A percentile compares a stretch with the other conserved stretches of the same genome.
Evolutionary conservation across 2,888 invertebrate genomes (phyloP).

Genomic region (Rotaria macrura): DNA sequence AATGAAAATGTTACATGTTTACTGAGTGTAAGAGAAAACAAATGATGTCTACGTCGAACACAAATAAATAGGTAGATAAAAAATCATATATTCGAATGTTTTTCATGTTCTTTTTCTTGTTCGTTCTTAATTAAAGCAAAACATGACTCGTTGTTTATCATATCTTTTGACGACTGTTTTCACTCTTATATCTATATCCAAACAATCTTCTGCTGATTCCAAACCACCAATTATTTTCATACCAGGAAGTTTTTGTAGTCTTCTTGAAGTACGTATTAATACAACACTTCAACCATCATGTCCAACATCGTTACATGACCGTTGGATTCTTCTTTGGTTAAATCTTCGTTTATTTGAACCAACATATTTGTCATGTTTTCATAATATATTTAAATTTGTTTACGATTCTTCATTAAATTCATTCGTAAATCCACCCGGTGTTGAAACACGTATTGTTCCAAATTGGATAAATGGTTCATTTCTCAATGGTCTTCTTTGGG

Average conservation of each 20-base stretch:
- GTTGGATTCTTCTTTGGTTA: neutral
- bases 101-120: no score
- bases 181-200: neutral
- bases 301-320: neutral
- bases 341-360: neutral
- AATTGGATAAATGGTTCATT: neutral
- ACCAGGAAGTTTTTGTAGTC: neutral
- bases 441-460: neutral
- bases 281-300: neutral
- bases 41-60: no score
- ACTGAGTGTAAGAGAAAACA: no score
- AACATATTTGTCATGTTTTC: neutral
- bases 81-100: no score
- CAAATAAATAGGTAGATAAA: no score
- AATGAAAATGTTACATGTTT: no score
- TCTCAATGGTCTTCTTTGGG: neutral
- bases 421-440: neutral
- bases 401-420: neutral
- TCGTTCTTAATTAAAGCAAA: neutral
- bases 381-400: neutral
- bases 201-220: neutral
- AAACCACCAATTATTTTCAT: neutral
- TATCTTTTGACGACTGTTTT: neutral
- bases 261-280: neutral
- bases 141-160: neutral